Percentiles rank a stretch among this genome's conserved stretches.
phyloP scores from a whole-genome alignment of 2,888 invertebrate genomes.

The Cosmia pyralina region DNA sequence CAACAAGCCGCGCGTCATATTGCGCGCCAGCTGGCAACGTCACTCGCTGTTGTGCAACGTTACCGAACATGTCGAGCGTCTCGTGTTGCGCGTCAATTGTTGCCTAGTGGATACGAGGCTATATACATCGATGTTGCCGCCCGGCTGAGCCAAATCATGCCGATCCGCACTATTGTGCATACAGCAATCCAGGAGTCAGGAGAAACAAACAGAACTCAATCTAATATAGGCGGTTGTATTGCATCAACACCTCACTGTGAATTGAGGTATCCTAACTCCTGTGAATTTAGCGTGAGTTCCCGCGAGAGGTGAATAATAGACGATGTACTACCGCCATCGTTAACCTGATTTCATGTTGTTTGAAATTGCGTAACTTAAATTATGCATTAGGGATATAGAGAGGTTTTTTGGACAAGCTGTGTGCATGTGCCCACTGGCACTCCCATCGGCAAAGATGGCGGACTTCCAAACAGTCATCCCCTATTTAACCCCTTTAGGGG shows the following conservation, averaged over 20 bases:
- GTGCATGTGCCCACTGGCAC: not conserved
- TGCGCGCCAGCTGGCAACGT: too few species aligned
- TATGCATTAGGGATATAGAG: not conserved
- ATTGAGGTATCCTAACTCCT: not conserved
- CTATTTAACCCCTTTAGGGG: not conserved
- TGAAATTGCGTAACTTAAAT: not conserved
- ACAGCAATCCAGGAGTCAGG: not conserved
- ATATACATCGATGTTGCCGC: not conserved
- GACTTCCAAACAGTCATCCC: not conserved
- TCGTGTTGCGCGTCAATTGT: too few species aligned
- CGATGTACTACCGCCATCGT: not conserved
- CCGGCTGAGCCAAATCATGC: not conserved
- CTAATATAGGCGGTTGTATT: not conserved
- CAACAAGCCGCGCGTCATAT: too few species aligned
- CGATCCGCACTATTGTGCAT: not conserved
- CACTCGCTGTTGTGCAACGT: too few species aligned
- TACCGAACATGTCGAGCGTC: too few species aligned
- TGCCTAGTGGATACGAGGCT: too few species aligned
- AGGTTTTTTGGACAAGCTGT: not conserved
- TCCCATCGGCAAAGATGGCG: not conserved
- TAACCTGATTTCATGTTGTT: not conserved
- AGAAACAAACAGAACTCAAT: not conserved
- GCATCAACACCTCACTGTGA: not conserved
- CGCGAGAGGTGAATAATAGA: not conserved
- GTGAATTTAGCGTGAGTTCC: not conserved